Evolutionary conservation across 2,113 vertebrate genomes (phyloP).

Genomic region (cat (Felis catus)): DNA sequence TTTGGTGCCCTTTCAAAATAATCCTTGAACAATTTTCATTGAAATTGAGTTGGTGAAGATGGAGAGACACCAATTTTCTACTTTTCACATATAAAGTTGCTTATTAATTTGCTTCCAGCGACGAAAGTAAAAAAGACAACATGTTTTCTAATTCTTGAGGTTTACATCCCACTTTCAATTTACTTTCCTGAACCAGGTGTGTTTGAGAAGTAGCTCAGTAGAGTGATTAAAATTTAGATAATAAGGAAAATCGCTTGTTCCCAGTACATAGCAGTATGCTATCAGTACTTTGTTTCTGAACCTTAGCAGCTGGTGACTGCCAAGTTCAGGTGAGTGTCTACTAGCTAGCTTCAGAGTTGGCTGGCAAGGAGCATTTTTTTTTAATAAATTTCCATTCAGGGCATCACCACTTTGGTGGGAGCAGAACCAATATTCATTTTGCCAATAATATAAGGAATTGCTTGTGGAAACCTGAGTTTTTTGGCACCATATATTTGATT

Average conservation of each 20-base stretch:
- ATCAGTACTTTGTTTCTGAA: conserved; percentile 38
- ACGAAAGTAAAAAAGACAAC: neutral
- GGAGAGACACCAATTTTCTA: neutral
- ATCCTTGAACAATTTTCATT: conserved; percentile 25
- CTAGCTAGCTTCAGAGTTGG: neutral
- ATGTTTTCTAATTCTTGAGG: neutral
- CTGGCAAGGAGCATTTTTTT: neutral
- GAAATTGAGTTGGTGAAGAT: neutral
- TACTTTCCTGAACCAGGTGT: neutral
- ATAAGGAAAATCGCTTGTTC: conserved; percentile 25
- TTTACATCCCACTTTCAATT: neutral
- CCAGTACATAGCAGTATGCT: neutral
- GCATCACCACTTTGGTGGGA: conserved; percentile 22
- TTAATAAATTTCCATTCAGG: conserved; percentile 34
- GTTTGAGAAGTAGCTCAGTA: neutral
- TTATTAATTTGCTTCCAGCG: neutral
- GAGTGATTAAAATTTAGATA: conserved; percentile 19
- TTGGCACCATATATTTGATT: conserved; percentile 68
- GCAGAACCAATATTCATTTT: conserved; percentile 64
- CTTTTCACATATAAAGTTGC: neutral
- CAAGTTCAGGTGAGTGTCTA: conserved; percentile 52
- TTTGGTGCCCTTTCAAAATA: neutral
- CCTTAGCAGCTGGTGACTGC: neutral
- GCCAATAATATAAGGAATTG: conserved; percentile 66
- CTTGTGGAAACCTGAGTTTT: conserved; percentile 53